Evolutionary conservation across 2,113 vertebrate genomes (phyloP), one percentile per base, ranked within the genome.

Genomic region (Poicephalus meyeri): DNA sequence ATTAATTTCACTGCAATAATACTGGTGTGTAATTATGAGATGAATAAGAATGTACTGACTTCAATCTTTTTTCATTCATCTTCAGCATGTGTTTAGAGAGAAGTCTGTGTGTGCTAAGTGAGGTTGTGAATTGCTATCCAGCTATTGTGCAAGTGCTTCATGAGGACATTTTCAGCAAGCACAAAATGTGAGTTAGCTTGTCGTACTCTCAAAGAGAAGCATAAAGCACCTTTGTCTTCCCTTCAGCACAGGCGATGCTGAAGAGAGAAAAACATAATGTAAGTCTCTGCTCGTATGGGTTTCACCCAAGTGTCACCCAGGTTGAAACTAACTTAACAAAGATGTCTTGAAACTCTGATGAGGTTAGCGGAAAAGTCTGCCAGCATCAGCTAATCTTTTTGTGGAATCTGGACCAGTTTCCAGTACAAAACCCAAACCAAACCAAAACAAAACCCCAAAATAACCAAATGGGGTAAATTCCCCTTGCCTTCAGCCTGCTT

Each of bases 311-410:
- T 37, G 55, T 73, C 21, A 8, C 41, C 68, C 33, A 37, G 50
- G 69, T 0, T 72, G 65, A 89, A 92, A 89, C 49, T 94, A 86
- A 87, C 44, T 85, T 63, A 72, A 14, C 58, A 81, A 94, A 84
- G 77, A 53, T 42, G 6, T 71, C 66, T 93, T 68, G 78, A 96
- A 94, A 92, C 26, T 16, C 47, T 85, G 72, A 69, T 74, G 25
- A 95, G 77, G 73, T 91, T 94, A 92, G 61, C 66, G 86, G 74
- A 91, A 87, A 96, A 89, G 87, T 77, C 80, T 93, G 86, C 61
- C 71, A 70, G 77, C 73, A 91, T 70, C 73, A 91, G 78, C 92
- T 96, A 96, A 93, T 92, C 77, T 96, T 92, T 79, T 96, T 93
- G 91, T 94, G 91, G 87, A 93, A 95, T 95, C 89, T 93, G 78